Base-by-base conservation (phyloP, 2,113 vertebrate species). In the Apus apus region DNA sequence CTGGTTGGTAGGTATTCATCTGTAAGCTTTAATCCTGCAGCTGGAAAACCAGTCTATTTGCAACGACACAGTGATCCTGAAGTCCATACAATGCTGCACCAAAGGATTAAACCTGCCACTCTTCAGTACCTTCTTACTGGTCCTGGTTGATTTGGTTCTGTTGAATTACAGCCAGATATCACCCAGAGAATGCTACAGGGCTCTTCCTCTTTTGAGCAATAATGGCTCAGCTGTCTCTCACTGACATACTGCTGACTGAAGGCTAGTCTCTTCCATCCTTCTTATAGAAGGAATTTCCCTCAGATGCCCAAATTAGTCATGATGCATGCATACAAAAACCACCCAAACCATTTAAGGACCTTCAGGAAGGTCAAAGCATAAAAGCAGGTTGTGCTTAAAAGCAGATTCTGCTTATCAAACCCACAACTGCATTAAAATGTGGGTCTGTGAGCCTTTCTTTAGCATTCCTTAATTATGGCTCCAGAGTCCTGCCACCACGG, bases 201-300 rank as follows among this genome's bases (percentile, higher is more conserved):
- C 68, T 90, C 29, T 62, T 96, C 67, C 68, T 87, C 68, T 81
- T 92, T 88, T 36, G 53, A 61, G 61, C 92, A 79, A 78, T 87
- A 75, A 90, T 9, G 5, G 83, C 82, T 95, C 90, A 89, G 68
- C 56, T 92, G 62, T 62, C 87, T 96, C 56, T 89, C 51, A 56
- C 54, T 71, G 93, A 64, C 58, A 66, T 22, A 27, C 6, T 62
- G 43, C 78, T 62, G 36, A 79, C 64, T 81, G 89, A 93, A 85
- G 84, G 79, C 51, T 54, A 61, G 57, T 54, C 91, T 64, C 62
- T 91, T 83, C 92, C 64, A 58, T 56, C 12, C 32, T 76, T 76
- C 53, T 56, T 87, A 71, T 4, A 67, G 45, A 61, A 72, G 65
- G 34, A 94, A 85, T 96, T 96, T 93, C 76, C 65, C 80, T 90